A percentile compares a stretch with the other conserved stretches of the same genome.
phyloP scores from a whole-genome alignment of 2,113 vertebrate genomes.

The Probosciger aterrimus region DNA sequence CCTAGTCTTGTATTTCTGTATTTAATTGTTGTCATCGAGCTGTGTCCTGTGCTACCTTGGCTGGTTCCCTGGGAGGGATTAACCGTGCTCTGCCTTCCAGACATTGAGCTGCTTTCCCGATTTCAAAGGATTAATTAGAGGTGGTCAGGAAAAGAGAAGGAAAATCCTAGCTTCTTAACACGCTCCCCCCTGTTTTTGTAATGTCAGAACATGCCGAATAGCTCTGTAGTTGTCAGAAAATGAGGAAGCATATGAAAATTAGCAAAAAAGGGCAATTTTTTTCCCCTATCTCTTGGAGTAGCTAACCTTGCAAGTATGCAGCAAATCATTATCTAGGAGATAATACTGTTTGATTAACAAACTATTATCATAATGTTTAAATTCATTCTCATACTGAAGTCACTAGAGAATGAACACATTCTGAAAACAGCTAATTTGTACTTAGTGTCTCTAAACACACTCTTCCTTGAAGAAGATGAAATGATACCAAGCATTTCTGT shows the following conservation, averaged over 20 bases:
- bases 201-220: background rate
- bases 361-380: background rate
- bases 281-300: background rate
- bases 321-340: background rate
- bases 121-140: background rate
- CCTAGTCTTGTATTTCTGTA: background rate
- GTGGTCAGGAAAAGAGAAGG: background rate
- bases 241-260: rapidly evolving
- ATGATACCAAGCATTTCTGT: background rate
- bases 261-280: rapidly evolving
- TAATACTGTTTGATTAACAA: background rate
- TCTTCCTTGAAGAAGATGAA: background rate
- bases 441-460: background rate
- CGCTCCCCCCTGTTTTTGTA: background rate
- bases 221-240: background rate
- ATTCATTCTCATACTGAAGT: background rate
- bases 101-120: background rate
- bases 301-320: background rate
- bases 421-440: background rate
- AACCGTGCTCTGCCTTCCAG: background rate
- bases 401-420: background rate
- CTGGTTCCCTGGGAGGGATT: background rate
- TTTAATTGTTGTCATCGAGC: background rate
- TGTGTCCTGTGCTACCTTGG: background rate
- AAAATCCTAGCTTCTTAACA: background rate